Evolutionary conservation across 2,113 vertebrate species (phyloP), one percentile per base, ranked within the genome.

Genomic region (Oncorhynchus keta): DNA sequence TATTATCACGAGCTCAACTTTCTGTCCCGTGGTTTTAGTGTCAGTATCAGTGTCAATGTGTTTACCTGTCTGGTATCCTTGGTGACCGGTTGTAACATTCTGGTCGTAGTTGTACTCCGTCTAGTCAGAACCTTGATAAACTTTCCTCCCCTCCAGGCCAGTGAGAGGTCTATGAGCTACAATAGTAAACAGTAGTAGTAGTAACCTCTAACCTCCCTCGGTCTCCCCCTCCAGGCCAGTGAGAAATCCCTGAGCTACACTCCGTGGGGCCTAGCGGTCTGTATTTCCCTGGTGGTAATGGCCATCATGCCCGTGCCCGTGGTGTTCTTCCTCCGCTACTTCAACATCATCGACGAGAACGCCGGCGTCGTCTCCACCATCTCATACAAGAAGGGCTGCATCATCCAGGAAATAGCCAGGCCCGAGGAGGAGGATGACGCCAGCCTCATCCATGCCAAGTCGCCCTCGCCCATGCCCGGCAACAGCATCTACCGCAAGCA

Each of bases 401-500:
- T 97, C 84, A 95, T 98, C 88, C 96, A 97, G 80, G 97, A 98
- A 75, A 93, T 86, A 11, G 84, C 90, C n/a, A 93, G 91, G 62
- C 86, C 94, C 57, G 96, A 95, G 68, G 82, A 82, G 3, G 83
- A 84, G 0, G 92, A 92, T 48, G 92, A 96, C 78, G 73, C 96
- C 64, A 98, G 96, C 87, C 94, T 99, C 78, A 95, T 99, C 81
- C 95, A 95, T 0, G 95, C 93, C 61, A 98, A 96, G 92, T 93
- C 94, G 64, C 94, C 96, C 0, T 98, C 97, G 68, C 97, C 97
- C 8, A 93, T 92, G 92, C 95, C 96, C 0, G 91, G 95, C 79
- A 96, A 95, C 89, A 96, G 91, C 82, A 97, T 96, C 74, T 97
- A 97, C 90, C 91, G 96, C 64, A 98, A 97, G 83, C 96, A 95